Conservation (phyloP, 1,140 invertebrate genomes). For the Procambarus virginalis region DNA sequence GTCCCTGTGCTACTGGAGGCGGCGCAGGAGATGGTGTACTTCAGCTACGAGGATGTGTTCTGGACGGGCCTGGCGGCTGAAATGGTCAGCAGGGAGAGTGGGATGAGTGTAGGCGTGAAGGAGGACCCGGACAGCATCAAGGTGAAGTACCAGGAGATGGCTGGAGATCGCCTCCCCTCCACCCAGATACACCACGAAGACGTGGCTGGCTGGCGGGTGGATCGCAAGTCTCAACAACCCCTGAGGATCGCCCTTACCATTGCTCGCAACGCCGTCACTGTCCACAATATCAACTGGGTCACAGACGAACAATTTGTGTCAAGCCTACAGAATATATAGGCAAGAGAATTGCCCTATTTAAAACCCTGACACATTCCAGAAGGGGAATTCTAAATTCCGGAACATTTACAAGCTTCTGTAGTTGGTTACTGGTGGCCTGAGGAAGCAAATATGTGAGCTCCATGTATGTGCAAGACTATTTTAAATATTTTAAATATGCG, state of each 20-base stretch:
- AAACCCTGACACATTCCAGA: too few relatives aligned
- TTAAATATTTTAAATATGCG: too few relatives aligned
- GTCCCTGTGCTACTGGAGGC: constrained; percentile 12
- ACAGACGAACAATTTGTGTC: constrained; percentile 13
- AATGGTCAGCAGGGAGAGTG: constrained; percentile 9
- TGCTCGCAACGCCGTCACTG: background rate
- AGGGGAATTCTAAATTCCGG: too few relatives aligned
- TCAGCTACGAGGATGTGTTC: constrained; percentile 54
- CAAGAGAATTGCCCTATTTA: too few relatives aligned
- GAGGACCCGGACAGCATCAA: constrained; percentile 33
- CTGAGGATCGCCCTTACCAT: background rate
- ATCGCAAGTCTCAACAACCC: background rate
- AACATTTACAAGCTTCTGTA: too few relatives aligned
- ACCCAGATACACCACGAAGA: background rate
- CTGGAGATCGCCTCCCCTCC: background rate
- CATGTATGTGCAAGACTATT: too few relatives aligned
- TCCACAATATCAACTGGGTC: constrained; percentile 23
- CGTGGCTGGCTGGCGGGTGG: constrained; percentile 24
- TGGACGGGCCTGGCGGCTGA: constrained; percentile 52
- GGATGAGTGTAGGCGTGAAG: background rate
- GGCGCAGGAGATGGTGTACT: constrained; percentile 36
- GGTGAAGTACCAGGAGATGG: constrained; percentile 14
- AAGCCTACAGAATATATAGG: background rate
- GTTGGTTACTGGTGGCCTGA: too few relatives aligned
- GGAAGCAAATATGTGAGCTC: too few relatives aligned